phyloP scores from a whole-genome alignment of 2,797 vertebrate genomes.

The Pseudochaenichthys georgianus region DNA sequence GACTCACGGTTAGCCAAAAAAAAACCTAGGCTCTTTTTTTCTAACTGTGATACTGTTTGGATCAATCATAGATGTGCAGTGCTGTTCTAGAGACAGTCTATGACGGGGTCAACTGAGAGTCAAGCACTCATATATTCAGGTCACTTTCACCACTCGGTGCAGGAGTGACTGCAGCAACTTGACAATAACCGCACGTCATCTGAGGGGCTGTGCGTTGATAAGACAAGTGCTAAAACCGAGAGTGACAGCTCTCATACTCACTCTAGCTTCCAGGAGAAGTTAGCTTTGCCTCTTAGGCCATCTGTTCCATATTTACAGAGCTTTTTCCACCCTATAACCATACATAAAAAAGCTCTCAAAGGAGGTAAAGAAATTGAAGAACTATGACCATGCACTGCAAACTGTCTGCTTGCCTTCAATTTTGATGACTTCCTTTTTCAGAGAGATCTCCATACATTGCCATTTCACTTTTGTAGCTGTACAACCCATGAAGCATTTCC shows the following conservation, averaged over 20 bases:
- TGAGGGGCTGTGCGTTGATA: slow-evolving; percentile 24
- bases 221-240: slow-evolving; percentile 41
- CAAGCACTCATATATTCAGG: slow-evolving; percentile 40
- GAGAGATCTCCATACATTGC: neutral
- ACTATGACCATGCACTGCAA: neutral
- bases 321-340: neutral
- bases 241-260: slow-evolving; percentile 56
- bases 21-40: neutral
- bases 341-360: slow-evolving; percentile 5
- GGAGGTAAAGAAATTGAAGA: neutral
- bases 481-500: slow-evolving; percentile 19
- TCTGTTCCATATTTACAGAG: neutral
- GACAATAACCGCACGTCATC: slow-evolving; percentile 51
- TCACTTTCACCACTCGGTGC: slow-evolving; percentile 38
- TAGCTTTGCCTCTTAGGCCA: neutral
- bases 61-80: slow-evolving; percentile 39
- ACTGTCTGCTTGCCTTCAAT: neutral
- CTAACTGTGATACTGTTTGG: slow-evolving; percentile 22
- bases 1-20: slow-evolving; percentile 12
- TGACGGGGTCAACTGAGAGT: slow-evolving; percentile 33
- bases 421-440: slow-evolving; percentile 4
- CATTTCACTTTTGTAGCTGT: slow-evolving; percentile 17
- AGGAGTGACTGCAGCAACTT: slow-evolving; percentile 52
- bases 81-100: slow-evolving; percentile 26
- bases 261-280: slow-evolving; percentile 35